These are phyloP conservation scores for Monoplex corrugatus DNA, from an alignment of 2,888 invertebrate species.

Conservation along the genomic window DNA sequence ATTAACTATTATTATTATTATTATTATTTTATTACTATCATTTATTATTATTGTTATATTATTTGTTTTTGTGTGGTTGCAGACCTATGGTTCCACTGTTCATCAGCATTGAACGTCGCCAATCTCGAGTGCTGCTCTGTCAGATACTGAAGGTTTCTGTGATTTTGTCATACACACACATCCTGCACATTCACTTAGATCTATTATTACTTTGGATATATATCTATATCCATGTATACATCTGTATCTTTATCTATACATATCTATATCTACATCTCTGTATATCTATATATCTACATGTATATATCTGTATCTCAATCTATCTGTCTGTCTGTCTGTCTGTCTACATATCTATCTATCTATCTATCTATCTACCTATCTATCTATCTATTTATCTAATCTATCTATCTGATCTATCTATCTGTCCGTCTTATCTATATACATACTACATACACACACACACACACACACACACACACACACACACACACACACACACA, in stretches of 20 bases:
- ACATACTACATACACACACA: neutral
- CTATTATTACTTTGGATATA: no score
- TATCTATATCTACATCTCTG: neutral
- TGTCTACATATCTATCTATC: neutral
- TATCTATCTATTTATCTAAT: neutral
- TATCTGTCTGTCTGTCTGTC: neutral
- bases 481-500: neutral
- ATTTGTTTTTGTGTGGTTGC: conserved; percentile 28
- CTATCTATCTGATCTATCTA: neutral
- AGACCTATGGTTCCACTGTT: conserved; percentile 81
- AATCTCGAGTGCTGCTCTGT: conserved; percentile 87
- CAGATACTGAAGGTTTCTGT: conserved; percentile 83
- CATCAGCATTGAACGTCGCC: conserved; percentile 84
- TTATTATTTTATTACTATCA: no score
- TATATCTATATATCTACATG: neutral
- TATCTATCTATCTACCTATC: neutral
- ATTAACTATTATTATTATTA: no score
- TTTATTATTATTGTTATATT: no score
- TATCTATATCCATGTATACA: neutral
- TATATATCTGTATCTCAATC: neutral
- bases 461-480: neutral
- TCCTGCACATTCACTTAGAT: no score
- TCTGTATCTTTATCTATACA: neutral
- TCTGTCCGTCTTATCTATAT: neutral
- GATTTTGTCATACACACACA: no score